Evolutionary conservation across 2,113 vertebrate species (phyloP).

Genomic region (Heloderma charlesbogerti): DNA sequence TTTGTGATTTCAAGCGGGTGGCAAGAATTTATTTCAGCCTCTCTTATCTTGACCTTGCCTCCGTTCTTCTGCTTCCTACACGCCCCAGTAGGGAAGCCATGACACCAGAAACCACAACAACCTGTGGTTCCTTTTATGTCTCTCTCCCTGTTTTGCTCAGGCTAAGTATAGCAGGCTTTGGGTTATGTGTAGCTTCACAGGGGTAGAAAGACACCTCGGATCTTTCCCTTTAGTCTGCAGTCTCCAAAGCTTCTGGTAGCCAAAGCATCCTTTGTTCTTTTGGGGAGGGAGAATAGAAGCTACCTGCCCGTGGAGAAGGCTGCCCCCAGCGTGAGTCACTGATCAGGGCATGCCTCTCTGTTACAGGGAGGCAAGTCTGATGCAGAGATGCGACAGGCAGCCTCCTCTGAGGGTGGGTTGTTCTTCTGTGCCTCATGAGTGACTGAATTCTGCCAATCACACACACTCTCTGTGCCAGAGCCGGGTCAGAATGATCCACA

Average conservation of each 20-base stretch:
- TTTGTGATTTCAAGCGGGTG: constrained; percentile 53
- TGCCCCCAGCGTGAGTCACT: too few relatives aligned
- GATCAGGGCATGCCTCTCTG: too few relatives aligned
- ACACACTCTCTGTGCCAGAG: too few relatives aligned
- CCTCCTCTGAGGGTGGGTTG: too few relatives aligned
- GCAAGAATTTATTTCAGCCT: constrained; percentile 52
- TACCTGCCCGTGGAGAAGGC: too few relatives aligned
- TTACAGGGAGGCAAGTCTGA: too few relatives aligned
- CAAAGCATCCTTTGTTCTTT: background rate
- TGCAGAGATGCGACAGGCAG: too few relatives aligned
- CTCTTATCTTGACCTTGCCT: constrained; percentile 52
- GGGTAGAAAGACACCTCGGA: too few relatives aligned
- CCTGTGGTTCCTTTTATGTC: constrained; percentile 47
- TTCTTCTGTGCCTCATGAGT: too few relatives aligned
- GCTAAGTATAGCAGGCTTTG: constrained; percentile 53
- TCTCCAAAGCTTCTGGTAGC: background rate
- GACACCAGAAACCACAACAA: constrained; percentile 19
- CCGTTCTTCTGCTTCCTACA: constrained; percentile 47
- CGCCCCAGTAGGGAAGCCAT: constrained; percentile 45
- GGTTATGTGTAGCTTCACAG: constrained; percentile 9
- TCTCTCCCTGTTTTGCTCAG: constrained; percentile 52
- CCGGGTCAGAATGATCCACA: too few relatives aligned
- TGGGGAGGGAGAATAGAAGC: background rate
- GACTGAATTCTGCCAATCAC: too few relatives aligned
- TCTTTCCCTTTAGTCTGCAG: too few relatives aligned